Conservation (phyloP, 2,113 vertebrate species). For the Vidua chalybeata region DNA sequence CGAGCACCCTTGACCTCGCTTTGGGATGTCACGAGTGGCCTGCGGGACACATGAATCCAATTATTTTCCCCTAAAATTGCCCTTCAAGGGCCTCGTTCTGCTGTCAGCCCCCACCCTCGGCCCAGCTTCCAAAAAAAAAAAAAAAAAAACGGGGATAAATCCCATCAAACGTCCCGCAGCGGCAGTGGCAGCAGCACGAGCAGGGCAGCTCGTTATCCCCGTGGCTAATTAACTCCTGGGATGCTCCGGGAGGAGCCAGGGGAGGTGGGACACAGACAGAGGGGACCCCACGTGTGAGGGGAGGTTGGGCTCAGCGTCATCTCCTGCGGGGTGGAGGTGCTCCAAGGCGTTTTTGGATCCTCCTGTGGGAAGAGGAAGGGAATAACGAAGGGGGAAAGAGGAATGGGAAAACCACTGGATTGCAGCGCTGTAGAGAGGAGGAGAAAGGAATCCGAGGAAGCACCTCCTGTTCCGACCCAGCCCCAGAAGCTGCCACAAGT, state of each 20-base stretch:
- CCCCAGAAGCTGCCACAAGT: neutral
- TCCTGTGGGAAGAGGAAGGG: neutral
- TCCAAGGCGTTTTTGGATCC: neutral
- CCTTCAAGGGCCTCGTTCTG: neutral
- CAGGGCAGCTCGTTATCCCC: neutral
- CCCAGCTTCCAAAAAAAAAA: neutral
- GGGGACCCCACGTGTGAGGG: neutral
- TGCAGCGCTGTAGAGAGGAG: neutral
- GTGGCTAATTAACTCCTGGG: neutral
- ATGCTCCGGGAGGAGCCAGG: neutral
- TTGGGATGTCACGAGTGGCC: slow-evolving; percentile 32
- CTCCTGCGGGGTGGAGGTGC: neutral
- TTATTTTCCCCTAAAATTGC: neutral
- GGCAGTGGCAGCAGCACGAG: neutral
- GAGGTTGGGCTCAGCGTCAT: neutral
- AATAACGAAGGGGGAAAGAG: neutral
- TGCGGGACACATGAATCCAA: neutral
- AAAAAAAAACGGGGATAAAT: rapidly evolving
- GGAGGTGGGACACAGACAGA: neutral
- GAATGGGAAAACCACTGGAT: rapidly evolving
- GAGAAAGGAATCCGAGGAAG: neutral
- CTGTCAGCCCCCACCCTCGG: neutral
- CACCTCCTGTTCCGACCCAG: rapidly evolving
- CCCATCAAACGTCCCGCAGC: rapidly evolving
- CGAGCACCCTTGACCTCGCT: slow-evolving; percentile 28